phyloP scores from a whole-genome alignment of 2,797 vertebrate species.

The Paratrypauchen microcephalus region DNA sequence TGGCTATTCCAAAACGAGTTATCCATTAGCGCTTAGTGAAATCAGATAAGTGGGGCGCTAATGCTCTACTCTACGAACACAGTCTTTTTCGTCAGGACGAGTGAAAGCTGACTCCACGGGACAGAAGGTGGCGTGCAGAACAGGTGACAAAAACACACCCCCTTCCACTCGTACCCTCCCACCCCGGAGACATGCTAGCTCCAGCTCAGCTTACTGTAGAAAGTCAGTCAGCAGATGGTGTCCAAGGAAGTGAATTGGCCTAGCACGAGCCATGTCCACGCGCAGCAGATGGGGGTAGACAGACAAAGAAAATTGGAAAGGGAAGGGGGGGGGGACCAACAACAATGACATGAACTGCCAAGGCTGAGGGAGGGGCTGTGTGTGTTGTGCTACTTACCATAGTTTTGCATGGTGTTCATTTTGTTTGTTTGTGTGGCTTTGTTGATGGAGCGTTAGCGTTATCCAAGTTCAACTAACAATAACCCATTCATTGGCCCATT shows the following conservation, averaged over 20 bases:
- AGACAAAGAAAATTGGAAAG: constrained; percentile 60
- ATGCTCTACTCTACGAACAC: constrained; percentile 52
- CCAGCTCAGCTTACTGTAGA: constrained; percentile 70
- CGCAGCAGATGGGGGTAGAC: constrained; percentile 64
- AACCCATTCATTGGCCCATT: constrained; percentile 20
- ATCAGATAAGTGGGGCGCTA: constrained; percentile 54
- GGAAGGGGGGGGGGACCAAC: constrained; percentile 34
- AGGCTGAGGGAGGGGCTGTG: constrained; percentile 21
- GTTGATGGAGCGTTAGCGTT: constrained; percentile 27
- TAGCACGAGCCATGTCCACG: constrained; percentile 47
- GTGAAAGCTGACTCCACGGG: constrained; percentile 57
- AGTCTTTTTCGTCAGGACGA: constrained; percentile 31
- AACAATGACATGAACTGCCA: constrained; percentile 55
- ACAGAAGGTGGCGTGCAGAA: constrained; percentile 65
- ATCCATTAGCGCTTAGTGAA: constrained; percentile 36
- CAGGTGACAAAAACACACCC: constrained; percentile 68
- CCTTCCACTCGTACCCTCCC: neutral
- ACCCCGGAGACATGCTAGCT: constrained; percentile 37
- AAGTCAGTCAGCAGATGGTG: constrained; percentile 74
- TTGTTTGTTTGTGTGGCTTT: constrained; percentile 60
- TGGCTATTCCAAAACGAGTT: constrained; percentile 19
- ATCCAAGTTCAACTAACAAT: constrained; percentile 44
- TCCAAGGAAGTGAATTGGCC: constrained; percentile 74
- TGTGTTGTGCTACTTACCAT: neutral
- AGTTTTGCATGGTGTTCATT: constrained; percentile 40